These are phyloP conservation scores for Caenorhabditis latens DNA, from an alignment of 1,140 invertebrate genomes.

Conservation along the genomic window DNA sequence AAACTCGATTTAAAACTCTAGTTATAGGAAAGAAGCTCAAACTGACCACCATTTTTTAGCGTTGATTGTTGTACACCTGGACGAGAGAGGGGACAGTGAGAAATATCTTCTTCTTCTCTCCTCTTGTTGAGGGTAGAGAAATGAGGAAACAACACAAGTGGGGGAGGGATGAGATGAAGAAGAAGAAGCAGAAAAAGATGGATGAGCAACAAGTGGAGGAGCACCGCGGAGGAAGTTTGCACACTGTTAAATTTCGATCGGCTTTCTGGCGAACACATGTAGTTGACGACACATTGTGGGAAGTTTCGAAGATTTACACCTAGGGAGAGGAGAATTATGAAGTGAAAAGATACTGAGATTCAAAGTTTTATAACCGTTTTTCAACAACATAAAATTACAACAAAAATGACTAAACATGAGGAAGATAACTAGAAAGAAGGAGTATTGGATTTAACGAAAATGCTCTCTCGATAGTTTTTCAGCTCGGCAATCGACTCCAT, in stretches of 20 bases:
- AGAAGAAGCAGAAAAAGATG: slow-evolving; percentile 39
- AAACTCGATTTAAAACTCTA: not conserved
- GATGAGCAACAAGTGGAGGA: slow-evolving; percentile 47
- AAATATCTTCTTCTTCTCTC: slow-evolving; percentile 21
- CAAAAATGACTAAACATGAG: not conserved
- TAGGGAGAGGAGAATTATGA: too few relatives aligned
- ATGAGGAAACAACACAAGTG: slow-evolving; percentile 53
- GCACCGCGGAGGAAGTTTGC: slow-evolving; percentile 35
- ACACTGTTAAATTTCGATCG: slow-evolving; percentile 38
- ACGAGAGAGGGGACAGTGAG: not conserved
- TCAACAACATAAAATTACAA: not conserved
- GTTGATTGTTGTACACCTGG: slow-evolving; percentile 15
- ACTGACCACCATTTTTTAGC: slow-evolving; percentile 55
- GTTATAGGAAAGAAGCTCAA: not conserved
- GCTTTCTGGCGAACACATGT: slow-evolving; percentile 29
- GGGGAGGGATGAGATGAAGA: slow-evolving; percentile 38
- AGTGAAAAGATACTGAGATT: too few relatives aligned
- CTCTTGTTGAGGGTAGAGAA: slow-evolving; percentile 14
- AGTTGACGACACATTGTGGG: slow-evolving; percentile 2
- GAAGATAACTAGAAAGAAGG: not conserved
- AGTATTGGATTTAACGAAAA: slow-evolving; percentile 78
- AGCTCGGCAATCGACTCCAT: slow-evolving; percentile 88
- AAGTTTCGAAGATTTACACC: not conserved
- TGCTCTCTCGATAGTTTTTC: slow-evolving; percentile 82
- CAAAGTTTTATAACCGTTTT: too few relatives aligned